phyloP scores from a whole-genome alignment of 2,797 vertebrate species.

The Selene dorsalis region DNA sequence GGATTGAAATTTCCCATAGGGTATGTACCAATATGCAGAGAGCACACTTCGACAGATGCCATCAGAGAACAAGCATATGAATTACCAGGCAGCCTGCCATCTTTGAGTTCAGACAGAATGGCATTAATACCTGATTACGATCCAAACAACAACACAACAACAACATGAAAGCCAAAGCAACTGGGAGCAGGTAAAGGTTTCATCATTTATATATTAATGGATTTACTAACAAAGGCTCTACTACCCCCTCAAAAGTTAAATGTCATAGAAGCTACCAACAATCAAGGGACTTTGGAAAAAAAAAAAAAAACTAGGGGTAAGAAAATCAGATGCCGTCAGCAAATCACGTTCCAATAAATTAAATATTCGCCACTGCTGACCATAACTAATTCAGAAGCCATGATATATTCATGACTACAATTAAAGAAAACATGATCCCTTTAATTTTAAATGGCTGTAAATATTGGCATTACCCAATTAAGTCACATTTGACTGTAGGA shows the following conservation, averaged over 20 bases:
- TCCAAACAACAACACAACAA: constrained; percentile 90
- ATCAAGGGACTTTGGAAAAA: constrained; percentile 74
- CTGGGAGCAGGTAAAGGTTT: constrained; percentile 91
- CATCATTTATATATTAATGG: constrained; percentile 90
- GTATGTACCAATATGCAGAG: constrained; percentile 89
- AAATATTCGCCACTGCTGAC: constrained; percentile 86
- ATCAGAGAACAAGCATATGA: constrained; percentile 91
- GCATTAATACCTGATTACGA: constrained; percentile 90
- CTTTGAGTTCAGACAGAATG: constrained; percentile 90
- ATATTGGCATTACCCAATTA: constrained; percentile 88
- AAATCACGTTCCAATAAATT: constrained; percentile 85
- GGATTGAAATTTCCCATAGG: constrained; percentile 88
- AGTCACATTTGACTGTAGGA: constrained; percentile 73
- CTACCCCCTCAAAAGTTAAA: constrained; percentile 82
- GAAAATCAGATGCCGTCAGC: constrained; percentile 82
- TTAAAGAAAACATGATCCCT: constrained; percentile 87
- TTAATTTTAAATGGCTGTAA: constrained; percentile 87
- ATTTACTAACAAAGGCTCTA: constrained; percentile 88
- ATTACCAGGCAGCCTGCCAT: constrained; percentile 90
- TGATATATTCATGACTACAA: constrained; percentile 86
- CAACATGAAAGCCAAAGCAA: constrained; percentile 90
- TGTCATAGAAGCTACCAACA: constrained; percentile 81
- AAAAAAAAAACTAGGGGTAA: constrained; percentile 46
- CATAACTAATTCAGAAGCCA: constrained; percentile 87
- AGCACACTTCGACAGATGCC: constrained; percentile 90